Conservation (phyloP, 2,888 invertebrate genomes). For the Callosobruchus maculatus region DNA sequence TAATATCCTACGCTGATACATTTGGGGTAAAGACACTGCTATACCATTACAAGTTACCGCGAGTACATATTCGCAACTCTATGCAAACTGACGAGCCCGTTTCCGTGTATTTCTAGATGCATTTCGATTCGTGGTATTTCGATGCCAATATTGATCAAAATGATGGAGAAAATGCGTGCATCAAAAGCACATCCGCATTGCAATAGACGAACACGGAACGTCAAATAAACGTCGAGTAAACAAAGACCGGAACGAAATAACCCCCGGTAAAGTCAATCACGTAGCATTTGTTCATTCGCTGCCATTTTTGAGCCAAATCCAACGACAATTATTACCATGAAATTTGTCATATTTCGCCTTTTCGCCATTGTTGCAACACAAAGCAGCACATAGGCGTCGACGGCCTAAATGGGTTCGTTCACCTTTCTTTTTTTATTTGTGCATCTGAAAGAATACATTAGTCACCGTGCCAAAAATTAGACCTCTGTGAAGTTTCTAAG, state of each 20-base stretch:
- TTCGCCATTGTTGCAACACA: neutral
- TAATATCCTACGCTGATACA: too few relatives aligned
- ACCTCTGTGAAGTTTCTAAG: too few relatives aligned
- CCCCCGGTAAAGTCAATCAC: neutral
- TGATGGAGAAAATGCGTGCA: neutral
- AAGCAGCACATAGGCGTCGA: neutral
- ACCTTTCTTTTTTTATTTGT: too few relatives aligned
- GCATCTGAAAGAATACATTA: too few relatives aligned
- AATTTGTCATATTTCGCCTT: conserved; percentile 7
- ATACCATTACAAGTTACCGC: too few relatives aligned
- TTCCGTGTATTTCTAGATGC: neutral
- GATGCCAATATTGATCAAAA: neutral
- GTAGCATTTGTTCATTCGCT: neutral
- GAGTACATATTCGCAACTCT: too few relatives aligned
- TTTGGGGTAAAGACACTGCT: too few relatives aligned
- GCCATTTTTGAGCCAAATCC: neutral
- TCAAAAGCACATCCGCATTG: neutral
- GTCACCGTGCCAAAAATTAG: too few relatives aligned
- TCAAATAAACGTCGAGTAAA: neutral
- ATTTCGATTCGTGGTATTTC: neutral
- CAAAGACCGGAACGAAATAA: neutral
- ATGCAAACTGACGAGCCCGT: neutral
- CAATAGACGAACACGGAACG: neutral
- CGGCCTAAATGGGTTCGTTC: too few relatives aligned
- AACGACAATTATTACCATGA: neutral